Conservation (phyloP, 2,888 invertebrate genomes). For the Protonemura montana region DNA sequence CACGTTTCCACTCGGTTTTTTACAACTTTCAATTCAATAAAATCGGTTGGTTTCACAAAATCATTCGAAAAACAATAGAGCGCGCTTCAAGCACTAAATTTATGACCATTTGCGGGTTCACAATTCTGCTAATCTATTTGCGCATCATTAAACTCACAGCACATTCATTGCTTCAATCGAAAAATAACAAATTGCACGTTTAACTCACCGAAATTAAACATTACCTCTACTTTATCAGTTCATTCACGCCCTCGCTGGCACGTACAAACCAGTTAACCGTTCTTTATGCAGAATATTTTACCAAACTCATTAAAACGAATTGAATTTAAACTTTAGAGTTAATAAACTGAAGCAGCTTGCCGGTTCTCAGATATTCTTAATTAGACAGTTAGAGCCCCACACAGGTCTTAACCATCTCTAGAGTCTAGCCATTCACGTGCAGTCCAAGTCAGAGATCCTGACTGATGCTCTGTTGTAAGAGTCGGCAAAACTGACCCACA, state of each 20-base stretch:
- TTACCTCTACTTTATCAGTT: neutral
- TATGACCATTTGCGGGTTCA: neutral
- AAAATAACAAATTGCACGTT: neutral
- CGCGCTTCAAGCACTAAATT: neutral
- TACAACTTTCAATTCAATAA: neutral
- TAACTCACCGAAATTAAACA: neutral
- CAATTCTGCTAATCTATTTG: neutral
- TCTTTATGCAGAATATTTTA: neutral
- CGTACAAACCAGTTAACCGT: neutral
- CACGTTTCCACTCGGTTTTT: neutral
- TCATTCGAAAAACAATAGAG: neutral
- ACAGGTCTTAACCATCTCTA: too few species aligned
- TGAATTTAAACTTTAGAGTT: neutral
- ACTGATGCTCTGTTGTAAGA: too few species aligned
- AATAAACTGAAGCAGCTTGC: neutral
- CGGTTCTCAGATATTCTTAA: too few species aligned
- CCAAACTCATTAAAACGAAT: neutral
- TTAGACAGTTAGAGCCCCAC: too few species aligned
- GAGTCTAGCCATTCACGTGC: too few species aligned
- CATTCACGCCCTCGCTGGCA: neutral
- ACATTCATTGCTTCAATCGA: neutral
- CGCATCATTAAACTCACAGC: neutral
- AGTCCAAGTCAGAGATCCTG: too few species aligned
- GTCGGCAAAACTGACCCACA: neutral
- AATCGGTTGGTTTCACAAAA: neutral